Percentiles rank a stretch among this genome's conserved stretches.
phyloP scores from a whole-genome alignment of 2,888 invertebrate species.

The Troides helena region DNA sequence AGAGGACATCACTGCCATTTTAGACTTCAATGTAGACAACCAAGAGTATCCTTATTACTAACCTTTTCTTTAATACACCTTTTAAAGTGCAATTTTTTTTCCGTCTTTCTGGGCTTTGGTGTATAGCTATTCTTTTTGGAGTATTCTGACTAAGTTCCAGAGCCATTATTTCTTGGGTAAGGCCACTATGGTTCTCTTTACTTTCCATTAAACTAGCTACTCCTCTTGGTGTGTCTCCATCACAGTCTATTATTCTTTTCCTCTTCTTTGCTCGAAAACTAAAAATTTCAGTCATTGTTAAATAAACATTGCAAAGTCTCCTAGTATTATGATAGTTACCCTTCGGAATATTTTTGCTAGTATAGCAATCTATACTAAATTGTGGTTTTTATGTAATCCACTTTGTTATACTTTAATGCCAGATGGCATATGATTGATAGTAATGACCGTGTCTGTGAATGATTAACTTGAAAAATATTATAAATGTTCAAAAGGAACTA shows the following conservation, averaged over 20 bases:
- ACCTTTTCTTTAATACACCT: slow-evolving; percentile 82
- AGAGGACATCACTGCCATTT: neutral
- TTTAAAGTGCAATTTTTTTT: slow-evolving; percentile 71
- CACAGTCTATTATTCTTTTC: slow-evolving; percentile 78
- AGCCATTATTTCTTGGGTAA: slow-evolving; percentile 85
- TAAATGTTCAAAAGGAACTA: no score
- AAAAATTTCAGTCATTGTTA: neutral
- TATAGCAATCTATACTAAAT: neutral
- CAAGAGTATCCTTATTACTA: neutral
- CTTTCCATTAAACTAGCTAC: slow-evolving; percentile 64
- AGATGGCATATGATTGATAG: no score
- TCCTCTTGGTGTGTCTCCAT: slow-evolving; percentile 69
- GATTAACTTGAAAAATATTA: no score
- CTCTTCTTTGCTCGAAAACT: slow-evolving; percentile 81
- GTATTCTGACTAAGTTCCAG: slow-evolving; percentile 84
- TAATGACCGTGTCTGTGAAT: no score
- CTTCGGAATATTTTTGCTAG: neutral
- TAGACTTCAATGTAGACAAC: neutral
- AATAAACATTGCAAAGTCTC: neutral
- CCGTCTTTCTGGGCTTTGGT: slow-evolving; percentile 71
- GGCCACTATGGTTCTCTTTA: slow-evolving; percentile 80
- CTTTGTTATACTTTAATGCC: no score
- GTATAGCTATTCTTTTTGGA: slow-evolving; percentile 81
- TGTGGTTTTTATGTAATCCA: no score
- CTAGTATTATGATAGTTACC: neutral